Conservation (phyloP, 2,797 vertebrate species). For the Aselliscus stoliczkanus region DNA sequence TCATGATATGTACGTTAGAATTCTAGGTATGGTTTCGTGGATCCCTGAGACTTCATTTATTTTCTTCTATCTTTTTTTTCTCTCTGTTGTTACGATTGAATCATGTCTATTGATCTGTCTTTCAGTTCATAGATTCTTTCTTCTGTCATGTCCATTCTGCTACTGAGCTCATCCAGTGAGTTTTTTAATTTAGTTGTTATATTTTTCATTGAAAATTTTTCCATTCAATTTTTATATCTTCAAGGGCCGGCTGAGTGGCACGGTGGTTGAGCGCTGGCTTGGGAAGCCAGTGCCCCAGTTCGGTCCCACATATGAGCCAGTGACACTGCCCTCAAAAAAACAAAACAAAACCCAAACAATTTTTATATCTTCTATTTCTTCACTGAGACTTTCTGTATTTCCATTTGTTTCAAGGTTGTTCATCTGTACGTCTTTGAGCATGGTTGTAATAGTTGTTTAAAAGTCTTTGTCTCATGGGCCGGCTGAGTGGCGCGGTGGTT, state of each 20-base stretch:
- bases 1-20: background rate
- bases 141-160: background rate
- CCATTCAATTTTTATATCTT: background rate
- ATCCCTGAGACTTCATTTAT: background rate
- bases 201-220: background rate
- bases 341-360: too few species aligned
- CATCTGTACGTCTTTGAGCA: background rate
- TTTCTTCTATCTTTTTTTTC: background rate
- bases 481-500: too few species aligned
- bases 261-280: too few species aligned
- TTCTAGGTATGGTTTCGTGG: background rate
- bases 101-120: background rate
- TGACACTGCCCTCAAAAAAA: too few species aligned
- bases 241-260: too few species aligned
- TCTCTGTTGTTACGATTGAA: background rate
- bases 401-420: background rate
- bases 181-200: background rate
- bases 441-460: background rate
- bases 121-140: background rate
- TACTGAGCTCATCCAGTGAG: background rate
- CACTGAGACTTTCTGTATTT: background rate
- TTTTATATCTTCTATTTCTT: background rate
- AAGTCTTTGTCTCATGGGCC: background rate
- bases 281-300: too few species aligned
- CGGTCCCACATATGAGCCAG: too few species aligned